Base-by-base conservation (phyloP, 2,113 vertebrate genomes). In the Salvelinus sp. region DNA sequence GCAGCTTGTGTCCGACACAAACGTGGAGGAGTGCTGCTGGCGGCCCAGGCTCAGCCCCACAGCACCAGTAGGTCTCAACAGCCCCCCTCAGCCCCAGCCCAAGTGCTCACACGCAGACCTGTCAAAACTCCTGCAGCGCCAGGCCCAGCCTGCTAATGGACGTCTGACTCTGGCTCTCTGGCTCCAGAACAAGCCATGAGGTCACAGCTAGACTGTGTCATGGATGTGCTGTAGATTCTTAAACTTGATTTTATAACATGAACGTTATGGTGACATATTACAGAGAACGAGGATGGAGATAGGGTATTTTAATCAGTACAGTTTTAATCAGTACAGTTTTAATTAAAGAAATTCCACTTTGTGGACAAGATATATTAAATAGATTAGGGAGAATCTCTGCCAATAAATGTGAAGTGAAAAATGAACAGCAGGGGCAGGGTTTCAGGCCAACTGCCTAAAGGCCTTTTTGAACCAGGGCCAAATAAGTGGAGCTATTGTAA, bases 1-100 rank as follows among this genome's bases (percentile, higher is more conserved):
- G 85, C 86, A 88, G 86, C 77, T 88, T 88, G 88, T 82, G 81
- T 77, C 75, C 84, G 68, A 79, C 76, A 80, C 79, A 85, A 82
- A 69, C 81, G 74, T 76, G 82, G 74, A 79, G 75, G 80, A 81
- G 87, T n/a, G 73, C 82, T 81, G 73, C 82, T 82, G 81, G 77
- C 22, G 16, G 70, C 54, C 72, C 79, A 83, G 85, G 83, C 82
- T 78, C 81, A 82, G 64, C 76, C 89, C 89, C 82, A 81, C 73
- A 70, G 74, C 81, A 88, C 83, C 86, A 86, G 85, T 80, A 79
- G 83, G 78, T 76, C 81, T 81, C 75, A 83, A 79, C 82, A 82
- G 84, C 27, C 50, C 27, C 22, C 38, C 38, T 50, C 48, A 57
- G 65, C 20, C 69, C 33, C 20, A n/a, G 22, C 62, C 27, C 62